Percentiles rank a stretch among this genome's conserved stretches.
phyloP scores from a whole-genome alignment of 2,113 vertebrate species.

The Coreoperca whiteheadi region DNA sequence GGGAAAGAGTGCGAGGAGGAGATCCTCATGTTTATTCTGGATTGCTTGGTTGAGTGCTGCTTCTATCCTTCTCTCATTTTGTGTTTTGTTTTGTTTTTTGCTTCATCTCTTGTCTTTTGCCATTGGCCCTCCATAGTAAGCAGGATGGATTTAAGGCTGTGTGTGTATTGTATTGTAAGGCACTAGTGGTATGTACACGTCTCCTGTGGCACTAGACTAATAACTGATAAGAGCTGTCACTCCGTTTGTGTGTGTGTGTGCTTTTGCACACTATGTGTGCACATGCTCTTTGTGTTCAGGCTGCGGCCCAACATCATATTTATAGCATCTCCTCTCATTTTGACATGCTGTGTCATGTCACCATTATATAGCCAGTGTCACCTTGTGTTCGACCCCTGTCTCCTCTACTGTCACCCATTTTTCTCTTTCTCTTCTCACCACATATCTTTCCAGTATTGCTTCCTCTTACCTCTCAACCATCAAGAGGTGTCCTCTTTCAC shows the following conservation, averaged over 20 bases:
- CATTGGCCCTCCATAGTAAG: conserved; percentile 38
- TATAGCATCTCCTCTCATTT: conserved; percentile 52
- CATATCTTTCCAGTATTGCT: conserved; percentile 3
- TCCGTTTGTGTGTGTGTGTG: conserved; percentile 12
- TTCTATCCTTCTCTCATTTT: background rate
- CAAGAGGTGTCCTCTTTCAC: background rate
- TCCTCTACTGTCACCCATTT: conserved; percentile 18
- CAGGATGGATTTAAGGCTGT: conserved; percentile 22
- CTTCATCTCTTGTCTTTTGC: conserved; percentile 26
- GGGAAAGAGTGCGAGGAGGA: conserved; percentile 32
- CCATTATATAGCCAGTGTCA: conserved; percentile 43
- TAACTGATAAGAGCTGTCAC: conserved; percentile 62
- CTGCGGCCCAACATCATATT: conserved; percentile 40
- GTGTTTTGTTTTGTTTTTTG: too few relatives aligned
- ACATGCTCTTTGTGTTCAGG: conserved; percentile 16
- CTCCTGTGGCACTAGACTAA: conserved; percentile 54
- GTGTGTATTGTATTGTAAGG: conserved; percentile 2
- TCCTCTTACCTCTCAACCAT: background rate
- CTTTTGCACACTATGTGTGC: conserved; percentile 24
- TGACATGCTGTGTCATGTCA: conserved; percentile 41
- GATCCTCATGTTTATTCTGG: conserved; percentile 81
- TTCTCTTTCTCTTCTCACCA: background rate
- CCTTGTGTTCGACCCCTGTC: conserved; percentile 5
- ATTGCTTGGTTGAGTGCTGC: conserved; percentile 47
- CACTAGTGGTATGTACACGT: conserved; percentile 51